phyloP scores from a whole-genome alignment of 2,113 vertebrate genomes.

The Mus pahari region DNA sequence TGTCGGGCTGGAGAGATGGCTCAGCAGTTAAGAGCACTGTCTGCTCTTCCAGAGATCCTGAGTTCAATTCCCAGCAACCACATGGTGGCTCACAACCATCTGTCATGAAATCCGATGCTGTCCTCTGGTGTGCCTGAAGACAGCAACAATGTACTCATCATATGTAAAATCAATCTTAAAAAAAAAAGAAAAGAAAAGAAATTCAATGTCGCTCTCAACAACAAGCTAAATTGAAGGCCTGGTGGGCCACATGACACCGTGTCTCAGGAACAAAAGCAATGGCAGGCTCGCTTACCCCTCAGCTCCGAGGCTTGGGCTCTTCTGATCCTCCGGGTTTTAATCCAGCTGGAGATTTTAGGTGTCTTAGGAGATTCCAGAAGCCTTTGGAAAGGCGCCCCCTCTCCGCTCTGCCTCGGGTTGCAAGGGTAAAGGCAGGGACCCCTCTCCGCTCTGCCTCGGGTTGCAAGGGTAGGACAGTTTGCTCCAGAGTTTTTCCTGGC shows the following conservation, averaged over 20 bases:
- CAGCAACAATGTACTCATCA: too few relatives aligned
- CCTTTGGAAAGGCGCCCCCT: neutral
- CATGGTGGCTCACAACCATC: too few relatives aligned
- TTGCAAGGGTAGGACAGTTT: conserved; percentile 19
- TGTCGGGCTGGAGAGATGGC: too few relatives aligned
- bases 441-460: neutral
- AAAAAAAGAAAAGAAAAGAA: too few relatives aligned
- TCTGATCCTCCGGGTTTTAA: neutral
- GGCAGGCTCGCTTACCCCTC: neutral
- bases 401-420: neutral
- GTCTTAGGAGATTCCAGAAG: conserved; percentile 14
- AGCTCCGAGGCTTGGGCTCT: neutral
- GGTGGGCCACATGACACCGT: neutral
- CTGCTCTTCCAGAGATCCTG: too few relatives aligned
- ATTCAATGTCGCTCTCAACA: too few relatives aligned
- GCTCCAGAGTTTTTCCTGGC: neutral
- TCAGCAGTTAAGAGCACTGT: too few relatives aligned
- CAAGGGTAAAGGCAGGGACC: neutral
- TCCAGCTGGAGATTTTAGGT: neutral
- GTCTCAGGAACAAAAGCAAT: neutral
- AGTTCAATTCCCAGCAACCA: too few relatives aligned
- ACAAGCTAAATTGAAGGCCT: neutral
- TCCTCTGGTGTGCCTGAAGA: too few relatives aligned
- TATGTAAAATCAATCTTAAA: too few relatives aligned
- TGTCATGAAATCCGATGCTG: too few relatives aligned